phyloP scores from a whole-genome alignment of 2,888 invertebrate species.

The Alitta virens region DNA sequence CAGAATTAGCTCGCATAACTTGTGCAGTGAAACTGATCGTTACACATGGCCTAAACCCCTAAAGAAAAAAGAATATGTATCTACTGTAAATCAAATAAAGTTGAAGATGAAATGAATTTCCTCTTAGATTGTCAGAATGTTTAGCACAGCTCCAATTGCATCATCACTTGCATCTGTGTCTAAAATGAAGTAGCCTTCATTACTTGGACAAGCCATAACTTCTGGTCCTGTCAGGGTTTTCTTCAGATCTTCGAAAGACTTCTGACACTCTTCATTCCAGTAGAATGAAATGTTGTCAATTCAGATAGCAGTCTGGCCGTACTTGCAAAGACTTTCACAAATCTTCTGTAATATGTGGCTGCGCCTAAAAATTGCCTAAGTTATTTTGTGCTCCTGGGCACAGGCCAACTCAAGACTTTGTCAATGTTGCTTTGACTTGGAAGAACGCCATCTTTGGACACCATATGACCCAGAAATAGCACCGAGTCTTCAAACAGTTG shows the following conservation, averaged over 20 bases:
- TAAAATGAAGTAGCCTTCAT: conserved; percentile 14
- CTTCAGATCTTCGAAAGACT: conserved; percentile 16
- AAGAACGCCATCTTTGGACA: neutral
- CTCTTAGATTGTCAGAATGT: conserved; percentile 3
- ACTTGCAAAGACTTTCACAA: conserved; percentile 23
- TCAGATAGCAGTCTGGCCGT: conserved; percentile 24
- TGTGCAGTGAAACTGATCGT: too few relatives aligned
- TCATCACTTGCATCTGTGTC: conserved; percentile 22
- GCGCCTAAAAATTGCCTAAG: conserved; percentile 29
- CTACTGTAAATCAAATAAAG: too few relatives aligned
- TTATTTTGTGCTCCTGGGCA: conserved; percentile 23
- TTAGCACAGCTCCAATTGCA: conserved; percentile 23
- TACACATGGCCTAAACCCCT: too few relatives aligned
- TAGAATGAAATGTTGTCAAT: conserved; percentile 9
- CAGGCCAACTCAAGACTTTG: conserved; percentile 21
- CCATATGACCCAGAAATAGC: conserved; percentile 8
- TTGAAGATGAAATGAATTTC: too few relatives aligned
- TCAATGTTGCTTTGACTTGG: conserved; percentile 3
- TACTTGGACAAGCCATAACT: conserved; percentile 8
- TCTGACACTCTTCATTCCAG: conserved; percentile 6
- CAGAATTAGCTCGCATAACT: too few relatives aligned
- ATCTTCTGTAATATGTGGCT: conserved; percentile 29
- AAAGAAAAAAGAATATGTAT: conserved; percentile 15
- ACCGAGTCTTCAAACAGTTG: conserved; percentile 5
- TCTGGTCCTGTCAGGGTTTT: conserved; percentile 14